Conservation (phyloP, 2,797 vertebrate species). For the Epinephelus awoara region DNA sequence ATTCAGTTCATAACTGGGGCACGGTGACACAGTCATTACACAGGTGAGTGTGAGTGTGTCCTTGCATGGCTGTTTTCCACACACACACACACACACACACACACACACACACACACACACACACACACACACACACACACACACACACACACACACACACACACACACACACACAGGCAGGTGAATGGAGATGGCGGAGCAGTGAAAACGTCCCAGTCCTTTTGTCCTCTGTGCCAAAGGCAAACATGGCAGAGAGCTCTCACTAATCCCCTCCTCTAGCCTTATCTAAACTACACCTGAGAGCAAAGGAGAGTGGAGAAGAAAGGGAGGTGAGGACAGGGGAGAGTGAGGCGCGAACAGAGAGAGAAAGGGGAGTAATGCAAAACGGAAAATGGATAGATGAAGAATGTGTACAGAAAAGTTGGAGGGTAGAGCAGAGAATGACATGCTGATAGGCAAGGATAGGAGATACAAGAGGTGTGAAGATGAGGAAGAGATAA, state of each 20-base stretch:
- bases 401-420: constrained; percentile 14
- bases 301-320: constrained; percentile 52
- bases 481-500: constrained; percentile 14
- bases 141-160: constrained; percentile 19
- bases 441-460: constrained; percentile 12
- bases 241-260: constrained; percentile 76
- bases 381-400: constrained; percentile 24
- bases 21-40: constrained; percentile 79
- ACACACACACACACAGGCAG: constrained; percentile 43
- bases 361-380: constrained; percentile 20
- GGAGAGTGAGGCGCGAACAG: constrained; percentile 28
- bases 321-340: constrained; percentile 24
- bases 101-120: constrained; percentile 25
- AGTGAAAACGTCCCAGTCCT: constrained; percentile 67
- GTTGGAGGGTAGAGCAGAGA: constrained; percentile 7
- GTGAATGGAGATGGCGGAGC: constrained; percentile 71
- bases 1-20: constrained; percentile 84
- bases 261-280: constrained; percentile 71
- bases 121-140: constrained; percentile 26
- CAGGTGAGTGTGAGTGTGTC: constrained; percentile 73
- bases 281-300: constrained; percentile 79
- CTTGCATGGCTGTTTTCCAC: neutral
- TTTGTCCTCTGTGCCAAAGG: constrained; percentile 81
- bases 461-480: constrained; percentile 19
- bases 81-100: constrained; percentile 28